A percentile compares a stretch with the other conserved stretches of the same genome.
Conservation (phyloP, 2,113 vertebrate genomes). For the Ameiurus melas region DNA sequence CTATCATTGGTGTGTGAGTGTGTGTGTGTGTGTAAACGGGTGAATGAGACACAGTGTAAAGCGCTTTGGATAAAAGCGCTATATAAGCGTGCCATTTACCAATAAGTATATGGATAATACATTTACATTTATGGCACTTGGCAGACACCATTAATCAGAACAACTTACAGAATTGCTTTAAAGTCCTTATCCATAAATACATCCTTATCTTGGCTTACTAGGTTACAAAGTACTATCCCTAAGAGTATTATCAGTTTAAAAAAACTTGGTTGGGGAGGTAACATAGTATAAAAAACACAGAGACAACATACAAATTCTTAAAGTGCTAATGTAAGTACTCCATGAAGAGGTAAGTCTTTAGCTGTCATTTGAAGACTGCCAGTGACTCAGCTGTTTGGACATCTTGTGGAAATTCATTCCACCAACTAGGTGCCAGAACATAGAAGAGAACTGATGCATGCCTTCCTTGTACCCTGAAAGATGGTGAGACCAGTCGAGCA, state of each 20-base stretch:
- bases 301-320: no score
- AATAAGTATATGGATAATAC: background rate
- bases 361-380: background rate
- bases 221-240: no score
- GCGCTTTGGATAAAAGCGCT: no score
- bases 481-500: background rate
- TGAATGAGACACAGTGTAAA: no score
- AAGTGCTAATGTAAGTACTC: background rate
- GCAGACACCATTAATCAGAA: background rate
- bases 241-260: no score
- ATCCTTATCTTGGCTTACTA: background rate
- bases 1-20: no score
- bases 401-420: background rate
- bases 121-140: background rate
- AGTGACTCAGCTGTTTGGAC: background rate
- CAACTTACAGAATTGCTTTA: background rate
- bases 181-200: background rate
- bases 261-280: no score
- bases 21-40: no score
- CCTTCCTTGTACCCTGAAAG: background rate
- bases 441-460: background rate
- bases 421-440: background rate
- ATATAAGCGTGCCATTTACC: no score
- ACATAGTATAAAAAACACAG: no score
- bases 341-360: background rate